A percentile compares a stretch with the other conserved stretches of the same genome.
Conservation (phyloP, 2,888 invertebrate species). For the Calameuta filiformis region DNA sequence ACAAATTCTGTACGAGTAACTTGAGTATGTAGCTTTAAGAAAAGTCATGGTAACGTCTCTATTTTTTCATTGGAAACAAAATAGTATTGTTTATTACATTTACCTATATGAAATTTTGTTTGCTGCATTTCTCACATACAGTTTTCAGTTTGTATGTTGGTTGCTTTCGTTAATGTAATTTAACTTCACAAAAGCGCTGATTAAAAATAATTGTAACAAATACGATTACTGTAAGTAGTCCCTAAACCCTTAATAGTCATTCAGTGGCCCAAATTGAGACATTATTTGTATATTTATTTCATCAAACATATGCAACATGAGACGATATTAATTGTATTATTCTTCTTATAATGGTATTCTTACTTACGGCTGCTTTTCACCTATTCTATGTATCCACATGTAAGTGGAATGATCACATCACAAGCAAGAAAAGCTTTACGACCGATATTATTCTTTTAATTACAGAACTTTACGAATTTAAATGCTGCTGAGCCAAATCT, state of each 20-base stretch:
- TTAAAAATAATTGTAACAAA: background rate
- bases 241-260: background rate
- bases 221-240: background rate
- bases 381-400: background rate
- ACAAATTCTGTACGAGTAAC: too few species aligned
- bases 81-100: too few species aligned
- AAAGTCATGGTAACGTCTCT: too few species aligned
- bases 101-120: background rate
- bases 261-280: background rate
- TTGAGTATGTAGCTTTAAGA: too few species aligned
- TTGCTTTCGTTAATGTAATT: background rate
- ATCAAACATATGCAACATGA: background rate
- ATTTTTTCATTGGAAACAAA: too few species aligned
- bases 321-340: background rate
- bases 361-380: background rate
- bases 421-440: background rate
- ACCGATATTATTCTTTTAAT: background rate
- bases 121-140: background rate
- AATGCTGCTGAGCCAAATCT: too few species aligned
- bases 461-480: background rate
- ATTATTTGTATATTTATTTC: background rate
- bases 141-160: background rate
- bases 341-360: background rate
- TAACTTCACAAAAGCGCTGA: background rate
- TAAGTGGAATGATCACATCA: background rate